phyloP scores from a whole-genome alignment of 2,888 invertebrate genomes.

The Apantesis nais region DNA sequence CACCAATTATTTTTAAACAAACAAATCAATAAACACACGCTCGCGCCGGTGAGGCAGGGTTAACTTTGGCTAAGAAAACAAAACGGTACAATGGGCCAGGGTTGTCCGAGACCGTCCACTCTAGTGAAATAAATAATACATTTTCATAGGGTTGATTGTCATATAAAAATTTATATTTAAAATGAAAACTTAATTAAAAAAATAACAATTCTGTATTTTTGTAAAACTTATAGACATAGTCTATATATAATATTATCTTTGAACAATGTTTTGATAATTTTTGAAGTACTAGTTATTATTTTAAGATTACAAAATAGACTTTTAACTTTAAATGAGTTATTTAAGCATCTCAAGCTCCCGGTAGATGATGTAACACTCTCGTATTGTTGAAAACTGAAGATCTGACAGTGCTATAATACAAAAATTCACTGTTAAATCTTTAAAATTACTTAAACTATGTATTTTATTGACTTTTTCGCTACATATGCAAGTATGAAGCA shows the following conservation, averaged over 20 bases:
- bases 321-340: no score
- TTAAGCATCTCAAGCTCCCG: no score
- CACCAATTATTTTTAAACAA: conserved; percentile 52
- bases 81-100: conserved; percentile 38
- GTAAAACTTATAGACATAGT: background rate
- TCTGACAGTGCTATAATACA: no score
- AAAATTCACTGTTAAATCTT: background rate
- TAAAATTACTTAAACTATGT: background rate
- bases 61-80: conserved; percentile 53
- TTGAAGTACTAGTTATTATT: background rate
- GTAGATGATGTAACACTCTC: background rate
- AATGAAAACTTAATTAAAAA: background rate
- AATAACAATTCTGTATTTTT: background rate
- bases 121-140: background rate
- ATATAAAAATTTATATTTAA: no score
- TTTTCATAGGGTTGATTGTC: background rate
- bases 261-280: background rate
- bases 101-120: conserved; percentile 29
- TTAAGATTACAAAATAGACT: background rate
- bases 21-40: conserved; percentile 48
- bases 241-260: background rate
- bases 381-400: no score
- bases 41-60: conserved; percentile 39
- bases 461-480: background rate
- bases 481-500: background rate